Conservation (phyloP, 2,797 vertebrate species). For the Distichodus sexfasciatus region DNA sequence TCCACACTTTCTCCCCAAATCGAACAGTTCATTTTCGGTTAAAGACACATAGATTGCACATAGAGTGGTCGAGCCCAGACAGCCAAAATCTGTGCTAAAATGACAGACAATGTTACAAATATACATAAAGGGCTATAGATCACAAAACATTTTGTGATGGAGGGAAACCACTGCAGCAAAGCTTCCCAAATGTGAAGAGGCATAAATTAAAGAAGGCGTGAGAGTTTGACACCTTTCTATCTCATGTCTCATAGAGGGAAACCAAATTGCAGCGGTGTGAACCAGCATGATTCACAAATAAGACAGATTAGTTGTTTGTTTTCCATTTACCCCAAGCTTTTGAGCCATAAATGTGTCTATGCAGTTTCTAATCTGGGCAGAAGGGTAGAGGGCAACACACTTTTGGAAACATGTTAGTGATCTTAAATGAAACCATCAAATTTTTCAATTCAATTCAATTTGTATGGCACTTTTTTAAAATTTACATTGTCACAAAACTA, state of each 20-base stretch:
- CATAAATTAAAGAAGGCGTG: conserved; percentile 59
- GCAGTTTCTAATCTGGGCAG: conserved; percentile 57
- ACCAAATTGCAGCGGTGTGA: conserved; percentile 53
- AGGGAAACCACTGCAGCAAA: conserved; percentile 23
- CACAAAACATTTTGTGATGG: not conserved
- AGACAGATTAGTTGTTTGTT: conserved; percentile 61
- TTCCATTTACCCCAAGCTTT: conserved; percentile 52
- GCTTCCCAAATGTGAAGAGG: conserved; percentile 37
- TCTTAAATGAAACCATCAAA: too few relatives aligned
- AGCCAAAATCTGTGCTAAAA: not conserved
- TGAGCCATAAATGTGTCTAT: conserved; percentile 61
- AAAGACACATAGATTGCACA: too few relatives aligned
- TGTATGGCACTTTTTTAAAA: too few relatives aligned
- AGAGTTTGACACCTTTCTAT: conserved; percentile 49
- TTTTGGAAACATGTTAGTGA: too few relatives aligned
- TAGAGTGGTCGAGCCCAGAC: conserved; percentile 21
- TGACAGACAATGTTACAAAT: not conserved
- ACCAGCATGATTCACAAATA: conserved; percentile 36
- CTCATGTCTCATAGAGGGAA: conserved; percentile 22
- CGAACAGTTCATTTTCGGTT: too few relatives aligned
- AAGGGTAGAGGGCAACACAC: too few relatives aligned
- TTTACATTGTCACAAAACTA: too few relatives aligned
- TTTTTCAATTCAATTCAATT: too few relatives aligned
- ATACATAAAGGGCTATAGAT: too few relatives aligned
- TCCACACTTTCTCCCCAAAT: too few relatives aligned